Percentiles rank a stretch among this genome's conserved stretches.
Evolutionary conservation across 1,140 invertebrate species (phyloP).

Genomic region (Bombus waltoni): DNA sequence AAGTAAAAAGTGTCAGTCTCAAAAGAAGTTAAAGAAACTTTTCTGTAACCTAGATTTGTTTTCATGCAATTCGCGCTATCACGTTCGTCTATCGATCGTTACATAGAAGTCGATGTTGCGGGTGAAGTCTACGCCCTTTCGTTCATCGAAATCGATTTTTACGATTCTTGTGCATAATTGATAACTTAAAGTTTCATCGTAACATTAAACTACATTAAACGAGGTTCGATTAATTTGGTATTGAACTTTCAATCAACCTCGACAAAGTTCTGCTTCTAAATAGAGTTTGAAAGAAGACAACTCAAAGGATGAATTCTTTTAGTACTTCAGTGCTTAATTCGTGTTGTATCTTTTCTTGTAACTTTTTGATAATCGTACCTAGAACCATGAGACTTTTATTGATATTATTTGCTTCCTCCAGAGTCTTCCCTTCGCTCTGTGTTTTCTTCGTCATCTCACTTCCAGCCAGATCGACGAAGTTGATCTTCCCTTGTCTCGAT

Average conservation of each 20-base stretch:
- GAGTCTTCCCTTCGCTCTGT: slow-evolving; percentile 93
- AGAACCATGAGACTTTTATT: slow-evolving; percentile 98
- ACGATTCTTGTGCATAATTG: slow-evolving; percentile 14
- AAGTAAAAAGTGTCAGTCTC: slow-evolving; percentile 18
- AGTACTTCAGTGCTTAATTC: neutral
- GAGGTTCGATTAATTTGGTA: neutral
- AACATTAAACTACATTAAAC: neutral
- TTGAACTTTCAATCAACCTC: too few relatives aligned
- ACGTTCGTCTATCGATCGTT: neutral
- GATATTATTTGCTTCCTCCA: slow-evolving; percentile 97
- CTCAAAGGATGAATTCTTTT: neutral
- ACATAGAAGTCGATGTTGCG: neutral
- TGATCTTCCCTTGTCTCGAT: slow-evolving; percentile 94
- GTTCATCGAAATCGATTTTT: neutral
- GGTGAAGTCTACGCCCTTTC: neutral
- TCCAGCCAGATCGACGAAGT: slow-evolving; percentile 97
- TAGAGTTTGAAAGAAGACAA: neutral
- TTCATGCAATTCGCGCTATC: neutral
- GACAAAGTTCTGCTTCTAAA: too few relatives aligned
- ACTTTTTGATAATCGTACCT: slow-evolving; percentile 82
- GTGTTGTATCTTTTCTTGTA: neutral
- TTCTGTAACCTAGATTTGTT: neutral
- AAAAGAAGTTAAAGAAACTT: neutral
- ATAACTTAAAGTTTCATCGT: neutral
- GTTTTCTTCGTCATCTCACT: slow-evolving; percentile 98